These are phyloP conservation scores for Drosophila birchii DNA, from an alignment of 2,888 invertebrate species.

Conservation along the genomic window DNA sequence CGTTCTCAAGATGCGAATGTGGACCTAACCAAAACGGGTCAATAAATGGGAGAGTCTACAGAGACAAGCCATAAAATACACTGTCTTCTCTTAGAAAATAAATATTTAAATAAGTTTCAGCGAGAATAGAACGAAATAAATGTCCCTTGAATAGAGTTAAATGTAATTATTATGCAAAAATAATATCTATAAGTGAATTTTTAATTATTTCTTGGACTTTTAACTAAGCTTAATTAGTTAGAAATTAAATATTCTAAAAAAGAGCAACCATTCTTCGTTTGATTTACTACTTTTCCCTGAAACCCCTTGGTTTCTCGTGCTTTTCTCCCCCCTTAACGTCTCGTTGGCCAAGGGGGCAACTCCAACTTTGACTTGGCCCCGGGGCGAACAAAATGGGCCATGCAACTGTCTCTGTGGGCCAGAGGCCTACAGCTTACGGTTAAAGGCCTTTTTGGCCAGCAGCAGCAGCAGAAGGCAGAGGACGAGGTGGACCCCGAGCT, in stretches of 20 bases:
- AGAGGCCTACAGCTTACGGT: slow-evolving; percentile 72
- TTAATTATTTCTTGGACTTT: not conserved
- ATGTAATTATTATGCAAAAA: not conserved
- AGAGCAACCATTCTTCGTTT: slow-evolving; percentile 12
- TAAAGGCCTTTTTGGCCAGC: slow-evolving; percentile 61
- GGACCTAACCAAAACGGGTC: slow-evolving; percentile 41
- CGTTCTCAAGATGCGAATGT: slow-evolving; percentile 3
- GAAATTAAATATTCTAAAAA: not conserved
- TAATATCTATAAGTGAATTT: too few relatives aligned
- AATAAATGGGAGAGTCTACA: slow-evolving; percentile 43
- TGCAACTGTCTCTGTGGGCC: slow-evolving; percentile 66
- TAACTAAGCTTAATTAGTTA: not conserved
- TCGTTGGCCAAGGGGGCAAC: slow-evolving; percentile 11
- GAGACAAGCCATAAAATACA: slow-evolving; percentile 4
- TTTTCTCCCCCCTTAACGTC: slow-evolving; percentile 3
- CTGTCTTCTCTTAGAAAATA: not conserved
- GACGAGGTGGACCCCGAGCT: slow-evolving; percentile 7
- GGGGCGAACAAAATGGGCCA: slow-evolving; percentile 73
- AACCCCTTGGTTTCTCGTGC: slow-evolving; percentile 8
- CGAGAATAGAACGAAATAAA: not conserved
- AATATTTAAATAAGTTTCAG: fast-evolving
- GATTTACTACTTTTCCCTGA: not conserved
- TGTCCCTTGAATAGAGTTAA: not conserved
- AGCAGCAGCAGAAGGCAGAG: slow-evolving; percentile 16
- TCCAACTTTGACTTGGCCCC: slow-evolving; percentile 54